Evolutionary conservation across 2,113 vertebrate species (phyloP), one percentile per base, ranked within the genome.

Genomic region (Pteruthius melanotis): DNA sequence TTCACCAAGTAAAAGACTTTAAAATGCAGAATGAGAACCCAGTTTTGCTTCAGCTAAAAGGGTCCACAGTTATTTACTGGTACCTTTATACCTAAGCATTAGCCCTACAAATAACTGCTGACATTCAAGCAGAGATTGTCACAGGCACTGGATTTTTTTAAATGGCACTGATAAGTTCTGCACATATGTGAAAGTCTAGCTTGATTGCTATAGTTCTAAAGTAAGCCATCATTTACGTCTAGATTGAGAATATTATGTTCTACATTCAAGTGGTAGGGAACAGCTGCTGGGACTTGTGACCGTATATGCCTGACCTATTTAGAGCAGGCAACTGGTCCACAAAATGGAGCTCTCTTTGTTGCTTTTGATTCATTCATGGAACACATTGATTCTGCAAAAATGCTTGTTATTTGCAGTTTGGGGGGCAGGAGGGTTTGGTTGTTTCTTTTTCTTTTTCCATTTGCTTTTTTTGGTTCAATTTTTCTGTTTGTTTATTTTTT

Each of bases 351-450:
- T 89, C 82, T 81, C 23, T 65, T 61, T 83, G 10, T 17, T 66
- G 45, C 17, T 70, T 74, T 19, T 19, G 7, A 26, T 68, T 31
- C 1, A 0, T 35, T 78, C 52, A 39, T 57, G 23, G 68, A 81
- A 65, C 12, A 57, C 8, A 35, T 1, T 39, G 17, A 7, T 75
- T 45, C 12, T 59, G 6, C 10, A 74, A 53, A 88, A 77, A 33
- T 28, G 4, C 7, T 33, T 42, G 7, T 8, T 54, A 23, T 59
- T 74, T 65, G 24, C 11, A 4, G 7, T 77, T 53, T 49, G 8
- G 16, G 10, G 5, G 5, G 11, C 0, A 1, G 9, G 10, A 12
- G 2, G 0, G 0, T 9, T 49, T 35, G 8, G 26, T 35, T 20
- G 13, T 35, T 70, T 52, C 19, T 20, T 27, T 28, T 42, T 42